phyloP scores from a whole-genome alignment of 92 coral and sea anemone species.

The Blastomussa wellsi region DNA sequence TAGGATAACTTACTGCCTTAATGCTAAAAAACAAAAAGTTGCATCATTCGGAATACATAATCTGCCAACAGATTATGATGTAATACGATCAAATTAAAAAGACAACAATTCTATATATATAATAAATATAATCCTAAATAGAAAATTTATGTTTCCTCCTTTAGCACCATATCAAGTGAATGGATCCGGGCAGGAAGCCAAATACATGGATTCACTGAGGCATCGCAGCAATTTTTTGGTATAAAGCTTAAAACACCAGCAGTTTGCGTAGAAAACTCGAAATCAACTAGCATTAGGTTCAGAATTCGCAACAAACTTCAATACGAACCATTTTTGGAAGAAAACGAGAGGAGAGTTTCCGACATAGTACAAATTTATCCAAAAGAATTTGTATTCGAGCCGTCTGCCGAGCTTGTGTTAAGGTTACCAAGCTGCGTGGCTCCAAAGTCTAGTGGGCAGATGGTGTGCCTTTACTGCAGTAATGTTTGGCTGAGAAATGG shows the following conservation, averaged over 20 bases:
- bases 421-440: constrained; percentile 72
- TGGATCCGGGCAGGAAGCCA: constrained; percentile 55
- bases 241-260: constrained; percentile 49
- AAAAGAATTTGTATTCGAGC: constrained; percentile 62
- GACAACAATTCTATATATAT: neutral
- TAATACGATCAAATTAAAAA: neutral
- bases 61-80: neutral
- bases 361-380: constrained; percentile 82
- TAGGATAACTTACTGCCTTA: neutral
- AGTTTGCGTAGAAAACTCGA: constrained; percentile 26
- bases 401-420: constrained; percentile 68
- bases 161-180: constrained; percentile 62
- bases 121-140: neutral
- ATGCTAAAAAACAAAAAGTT: neutral
- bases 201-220: constrained; percentile 33
- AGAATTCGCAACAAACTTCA: constrained; percentile 64
- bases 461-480: constrained; percentile 78
- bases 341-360: constrained; percentile 73
- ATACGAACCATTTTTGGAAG: constrained; percentile 79
- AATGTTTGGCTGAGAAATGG: constrained; percentile 47
- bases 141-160: neutral
- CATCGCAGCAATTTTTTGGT: constrained; percentile 62
- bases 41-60: neutral
- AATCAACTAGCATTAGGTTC: constrained; percentile 54
- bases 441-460: constrained; percentile 72